These are phyloP conservation scores for Eublepharis macularius DNA, from an alignment of 2,113 vertebrate species.

Conservation along the genomic window DNA sequence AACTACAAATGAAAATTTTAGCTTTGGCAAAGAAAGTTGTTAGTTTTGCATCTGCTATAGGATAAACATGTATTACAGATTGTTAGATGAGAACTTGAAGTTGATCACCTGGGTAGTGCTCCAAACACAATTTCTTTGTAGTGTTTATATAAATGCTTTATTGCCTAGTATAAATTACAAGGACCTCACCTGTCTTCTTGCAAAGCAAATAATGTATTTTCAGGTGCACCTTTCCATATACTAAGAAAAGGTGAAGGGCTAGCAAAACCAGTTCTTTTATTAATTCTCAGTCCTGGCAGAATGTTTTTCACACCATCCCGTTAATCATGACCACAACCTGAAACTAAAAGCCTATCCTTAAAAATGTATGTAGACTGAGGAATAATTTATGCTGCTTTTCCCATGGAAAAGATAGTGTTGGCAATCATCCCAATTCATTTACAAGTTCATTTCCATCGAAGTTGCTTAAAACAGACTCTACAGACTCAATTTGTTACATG, in stretches of 20 bases:
- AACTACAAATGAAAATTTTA: background rate
- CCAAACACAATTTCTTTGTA: conserved; percentile 6
- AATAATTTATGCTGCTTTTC: conserved; percentile 57
- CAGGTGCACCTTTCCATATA: conserved; percentile 32
- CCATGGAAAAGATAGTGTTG: conserved; percentile 51
- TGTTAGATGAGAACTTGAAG: background rate
- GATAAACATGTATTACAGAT: background rate
- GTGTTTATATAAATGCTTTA: conserved; percentile 35
- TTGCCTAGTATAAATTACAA: conserved; percentile 19
- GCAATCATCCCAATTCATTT: conserved; percentile 48
- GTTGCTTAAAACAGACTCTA: conserved; percentile 17
- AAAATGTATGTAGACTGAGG: conserved; percentile 40
- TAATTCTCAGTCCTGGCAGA: conserved; percentile 25
- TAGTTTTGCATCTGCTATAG: conserved; percentile 5
- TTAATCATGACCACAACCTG: conserved; percentile 40
- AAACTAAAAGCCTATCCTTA: conserved; percentile 18
- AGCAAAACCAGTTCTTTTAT: conserved; percentile 39
- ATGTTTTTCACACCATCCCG: conserved; percentile 20
- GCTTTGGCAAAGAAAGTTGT: background rate
- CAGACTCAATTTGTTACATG: conserved; percentile 57
- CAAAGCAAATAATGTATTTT: background rate
- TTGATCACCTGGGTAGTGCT: background rate
- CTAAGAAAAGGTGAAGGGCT: conserved; percentile 12
- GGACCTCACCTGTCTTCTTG: conserved; percentile 1
- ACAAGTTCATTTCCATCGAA: conserved; percentile 41